Evolutionary conservation across 2,797 vertebrate species (phyloP), one percentile per base, ranked within the genome.

Genomic region (Holocentrus rufus): DNA sequence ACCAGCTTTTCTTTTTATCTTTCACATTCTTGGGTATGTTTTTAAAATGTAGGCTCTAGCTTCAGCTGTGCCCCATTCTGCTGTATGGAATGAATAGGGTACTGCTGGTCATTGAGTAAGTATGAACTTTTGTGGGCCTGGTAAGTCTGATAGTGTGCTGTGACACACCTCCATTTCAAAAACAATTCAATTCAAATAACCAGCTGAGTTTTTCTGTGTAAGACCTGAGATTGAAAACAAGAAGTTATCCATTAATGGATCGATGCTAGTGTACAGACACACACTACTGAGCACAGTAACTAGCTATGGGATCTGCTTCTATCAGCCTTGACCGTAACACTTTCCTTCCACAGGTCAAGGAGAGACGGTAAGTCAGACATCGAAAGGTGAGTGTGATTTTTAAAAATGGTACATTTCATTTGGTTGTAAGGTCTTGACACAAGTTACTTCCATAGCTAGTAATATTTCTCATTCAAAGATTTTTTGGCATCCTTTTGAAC

Each of bases 71-170:
- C 92, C 92, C 94, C 90, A 95, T 95, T 96, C 95, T 97, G 95
- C 94, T 97, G 94, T 97, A 96, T 95, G 92, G 94, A 96, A 96
- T 96, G 93, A 96, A 95, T 95, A 95, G 93, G 94, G 93, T 96
- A 96, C 95, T 97, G 94, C 95, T 95, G 95, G 91, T 96, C 91
- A 89, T 88, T 94, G 90, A 95, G 95, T 97, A 96, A 98, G 95
- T 97, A 96, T 94, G 77, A 95, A 93, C 86, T 91, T 95, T 94
- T 93, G 93, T 95, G 94, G 95, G 94, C 93, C 93, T 95, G 95
- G 95, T 98, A 95, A 98, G 95, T 97, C 86, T 93, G 94, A 90
- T 94, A 94, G 94, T 94, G 95, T 93, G 91, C 92, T 93, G 92
- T 94, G 93, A 91, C 89, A 92, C 91, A 90, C 85, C 91, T 92